Base-by-base conservation (phyloP, 1,140 invertebrate species). In the Cydia pomonella region DNA sequence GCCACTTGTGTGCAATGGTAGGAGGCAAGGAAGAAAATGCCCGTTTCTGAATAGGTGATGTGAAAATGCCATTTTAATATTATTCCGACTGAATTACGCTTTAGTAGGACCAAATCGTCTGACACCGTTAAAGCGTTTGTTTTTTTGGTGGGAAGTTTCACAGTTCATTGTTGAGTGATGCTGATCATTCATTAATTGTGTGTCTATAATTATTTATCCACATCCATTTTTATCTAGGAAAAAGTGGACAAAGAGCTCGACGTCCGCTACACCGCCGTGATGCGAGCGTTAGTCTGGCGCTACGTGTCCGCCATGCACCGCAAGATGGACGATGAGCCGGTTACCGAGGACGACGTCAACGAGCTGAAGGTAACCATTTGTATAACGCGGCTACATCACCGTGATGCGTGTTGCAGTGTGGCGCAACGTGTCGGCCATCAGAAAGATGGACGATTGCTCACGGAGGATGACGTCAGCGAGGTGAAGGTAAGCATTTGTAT, bases 391-490 rank as follows among this genome's bases (percentile, higher is more conserved):
- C 16, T 50, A 50, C 47, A 50, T 18, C 9, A 18, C 53, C 18
- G 53, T 21, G 53, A 59, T 59, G 53, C 6, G 53, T 2, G 53
- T 18, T 0, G 1, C 9, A 59, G 50, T 59, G 0, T 59, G 18
- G 50, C 47, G 47, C 53, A 23, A 59, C 88, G 95, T 98, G 5
- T 96, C 97, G 0, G 94, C 96, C 38, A 95, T 96, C 81, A 93
- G 95, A 53, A 95, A 96, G 82, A 94, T 95, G 77, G 96, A 97
- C 78, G 95, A 96, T 79, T 95, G 0, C 97, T 98, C 0, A 98
- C 97, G n/a, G 97, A 98, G 87, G 98, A 99, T 81, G 97, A 98
- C 82, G 95, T 99, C 63, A 98, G 98, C 80, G 98, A 99, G 93
- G 94, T 99, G 1, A 99, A 98, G 18, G 53, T 50, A 50, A 50